A percentile compares a stretch with the other conserved stretches of the same genome.
Evolutionary conservation across 2,888 invertebrate genomes (phyloP).

Genomic region (Coelopa pilipes): DNA sequence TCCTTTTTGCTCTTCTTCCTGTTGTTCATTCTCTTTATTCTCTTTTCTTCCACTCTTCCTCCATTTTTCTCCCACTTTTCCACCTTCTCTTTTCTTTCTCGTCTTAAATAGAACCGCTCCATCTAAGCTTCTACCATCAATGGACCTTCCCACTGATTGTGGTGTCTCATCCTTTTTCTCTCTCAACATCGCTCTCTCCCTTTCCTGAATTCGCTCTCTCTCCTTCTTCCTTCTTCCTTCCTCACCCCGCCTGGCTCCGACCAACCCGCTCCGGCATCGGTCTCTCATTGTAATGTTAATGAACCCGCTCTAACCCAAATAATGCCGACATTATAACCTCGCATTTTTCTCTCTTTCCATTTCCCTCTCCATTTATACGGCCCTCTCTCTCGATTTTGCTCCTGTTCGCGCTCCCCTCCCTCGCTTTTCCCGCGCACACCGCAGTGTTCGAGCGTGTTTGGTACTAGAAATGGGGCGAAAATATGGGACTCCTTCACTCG

Average conservation of each 20-base stretch:
- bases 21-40: neutral
- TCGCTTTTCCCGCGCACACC: too few relatives aligned
- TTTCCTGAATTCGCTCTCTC: neutral
- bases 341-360: conserved; percentile 6
- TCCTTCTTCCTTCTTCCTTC: neutral
- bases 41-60: neutral
- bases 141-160: too few relatives aligned
- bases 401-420: too few relatives aligned
- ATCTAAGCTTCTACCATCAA: too few relatives aligned
- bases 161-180: neutral
- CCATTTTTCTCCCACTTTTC: neutral
- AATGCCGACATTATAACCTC: conserved; percentile 14
- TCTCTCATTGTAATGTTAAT: neutral
- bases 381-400: conserved; percentile 3
- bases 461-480: conserved; percentile 17
- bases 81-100: neutral
- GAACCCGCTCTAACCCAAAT: conserved; percentile 17
- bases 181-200: neutral
- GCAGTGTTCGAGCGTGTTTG: too few relatives aligned
- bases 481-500: neutral
- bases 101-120: too few relatives aligned
- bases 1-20: neutral
- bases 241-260: neutral
- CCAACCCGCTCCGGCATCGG: neutral
- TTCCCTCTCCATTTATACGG: too few relatives aligned